Evolutionary conservation across 2,888 invertebrate species (phyloP).

Genomic region (Aleiodes testaceus): DNA sequence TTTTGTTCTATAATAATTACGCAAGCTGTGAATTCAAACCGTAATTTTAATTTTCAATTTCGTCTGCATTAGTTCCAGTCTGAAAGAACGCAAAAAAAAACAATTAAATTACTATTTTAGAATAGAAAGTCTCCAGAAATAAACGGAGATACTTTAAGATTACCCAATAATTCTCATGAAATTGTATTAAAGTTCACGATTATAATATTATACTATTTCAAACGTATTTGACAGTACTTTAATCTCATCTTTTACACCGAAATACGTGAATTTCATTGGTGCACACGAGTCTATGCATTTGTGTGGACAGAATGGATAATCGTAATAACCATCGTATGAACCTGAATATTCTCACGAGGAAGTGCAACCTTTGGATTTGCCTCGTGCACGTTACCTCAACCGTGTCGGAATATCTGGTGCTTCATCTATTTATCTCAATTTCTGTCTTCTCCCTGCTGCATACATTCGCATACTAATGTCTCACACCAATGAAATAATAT

Average conservation of each 20-base stretch:
- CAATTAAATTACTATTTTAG: background rate
- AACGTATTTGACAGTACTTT: conserved; percentile 8
- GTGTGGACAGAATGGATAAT: conserved; percentile 27
- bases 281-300: background rate
- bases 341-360: conserved; percentile 5
- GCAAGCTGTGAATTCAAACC: too few species aligned
- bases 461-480: background rate
- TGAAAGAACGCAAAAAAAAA: too few species aligned
- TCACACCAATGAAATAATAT: conserved; percentile 25
- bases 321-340: conserved; percentile 22
- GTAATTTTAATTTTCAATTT: too few species aligned
- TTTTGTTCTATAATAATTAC: too few species aligned
- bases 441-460: conserved; percentile 9
- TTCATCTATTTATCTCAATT: conserved; percentile 15
- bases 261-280: conserved; percentile 11
- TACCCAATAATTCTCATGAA: conserved; percentile 21
- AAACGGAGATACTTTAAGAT: background rate
- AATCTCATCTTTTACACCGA: conserved; percentile 7
- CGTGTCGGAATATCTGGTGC: conserved; percentile 13
- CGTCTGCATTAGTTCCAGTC: too few species aligned
- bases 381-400: conserved; percentile 12
- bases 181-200: conserved; percentile 16
- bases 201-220: conserved; percentile 6
- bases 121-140: background rate
- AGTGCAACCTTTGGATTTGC: conserved; percentile 25